Base-by-base conservation (phyloP, 1,140 invertebrate genomes). In the Penaeus vannamei region DNA sequence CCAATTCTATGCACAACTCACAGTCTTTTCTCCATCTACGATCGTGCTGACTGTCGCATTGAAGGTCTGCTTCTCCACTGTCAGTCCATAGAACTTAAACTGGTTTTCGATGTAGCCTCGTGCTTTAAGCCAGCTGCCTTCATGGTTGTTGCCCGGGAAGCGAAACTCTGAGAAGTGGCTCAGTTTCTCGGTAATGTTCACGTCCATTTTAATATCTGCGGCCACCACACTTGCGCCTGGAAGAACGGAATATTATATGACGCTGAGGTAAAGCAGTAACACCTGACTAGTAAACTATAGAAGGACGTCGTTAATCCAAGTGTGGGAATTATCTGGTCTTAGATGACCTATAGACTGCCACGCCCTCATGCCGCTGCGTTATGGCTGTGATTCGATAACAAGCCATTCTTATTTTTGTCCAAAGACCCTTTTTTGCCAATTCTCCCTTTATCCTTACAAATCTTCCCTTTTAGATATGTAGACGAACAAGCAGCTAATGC, bases 41-140 rank as follows among this genome's bases (percentile, higher is more conserved):
- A 79, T 61, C 7, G 29, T 32, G 17, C n/a, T 29, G 32, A 84
- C 26, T 12, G 87, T 89, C 26, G 87, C 66, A 83, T 89, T 89
- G 87, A 89, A 89, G 32, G 53, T 85, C 46, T 89, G 87, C 66
- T 64, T 36, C 2, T 84, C 4, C 26, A 89, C 87, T 4, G 29
- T 29, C n/a, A 89, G 72, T 3, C 87, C 87, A 22, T 89, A 79
- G 60, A 80, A 79, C 46, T 2, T 14, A 53, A 89, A 83, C 22
- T 22, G 22, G 1, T 84, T 60, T 23, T 64, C 64, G 69, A 89
- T 89, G 72, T 89, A 84, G 1, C 80, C 59, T 59, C 82, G 69
- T 0, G 80, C 72, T 5, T 19, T 22, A 14, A 64, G 17, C 20
- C 83, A 32, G 1, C 23, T 76, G 2, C n/a, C 8, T 19, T 36